Percentiles rank a stretch among this genome's conserved stretches.
These are phyloP conservation scores for Pogonomyrmex barbatus DNA, from an alignment of 1,140 invertebrate species.

Conservation along the genomic window DNA sequence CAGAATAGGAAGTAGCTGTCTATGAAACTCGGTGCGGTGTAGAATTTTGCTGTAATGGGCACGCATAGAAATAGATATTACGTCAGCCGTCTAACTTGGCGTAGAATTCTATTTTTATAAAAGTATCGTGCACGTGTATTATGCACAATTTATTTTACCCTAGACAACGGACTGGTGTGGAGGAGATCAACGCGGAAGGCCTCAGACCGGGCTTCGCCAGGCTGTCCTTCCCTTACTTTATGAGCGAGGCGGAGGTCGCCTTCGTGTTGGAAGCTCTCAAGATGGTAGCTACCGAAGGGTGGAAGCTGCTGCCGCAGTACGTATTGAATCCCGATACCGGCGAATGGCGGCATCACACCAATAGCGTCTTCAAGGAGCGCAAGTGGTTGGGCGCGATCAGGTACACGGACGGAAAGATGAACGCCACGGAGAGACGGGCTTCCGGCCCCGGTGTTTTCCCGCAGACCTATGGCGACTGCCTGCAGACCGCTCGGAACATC, in stretches of 20 bases:
- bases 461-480: slow-evolving; percentile 91
- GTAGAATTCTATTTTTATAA: slow-evolving; percentile 19
- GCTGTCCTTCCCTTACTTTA: slow-evolving; percentile 95
- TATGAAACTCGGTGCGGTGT: not conserved
- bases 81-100: not conserved
- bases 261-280: slow-evolving; percentile 94
- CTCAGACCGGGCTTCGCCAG: slow-evolving; percentile 95
- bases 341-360: slow-evolving; percentile 95
- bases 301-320: slow-evolving; percentile 96
- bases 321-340: slow-evolving; percentile 94
- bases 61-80: slow-evolving; percentile 9
- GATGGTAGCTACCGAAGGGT: slow-evolving; percentile 95
- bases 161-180: slow-evolving; percentile 69
- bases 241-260: slow-evolving; percentile 91
- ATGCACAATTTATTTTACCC: slow-evolving; percentile 53
- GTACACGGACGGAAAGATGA: slow-evolving; percentile 92
- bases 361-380: slow-evolving; percentile 92
- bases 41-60: slow-evolving; percentile 30
- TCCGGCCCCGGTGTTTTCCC: slow-evolving; percentile 90
- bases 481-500: slow-evolving; percentile 92
- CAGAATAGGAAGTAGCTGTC: not conserved
- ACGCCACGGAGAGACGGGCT: slow-evolving; percentile 89
- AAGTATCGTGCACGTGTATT: not conserved
- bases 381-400: slow-evolving; percentile 93
- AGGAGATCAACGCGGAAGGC: slow-evolving; percentile 88